Conservation (phyloP, 53 echinoderm and acorn worm species). For the Henricia sp. region DNA sequence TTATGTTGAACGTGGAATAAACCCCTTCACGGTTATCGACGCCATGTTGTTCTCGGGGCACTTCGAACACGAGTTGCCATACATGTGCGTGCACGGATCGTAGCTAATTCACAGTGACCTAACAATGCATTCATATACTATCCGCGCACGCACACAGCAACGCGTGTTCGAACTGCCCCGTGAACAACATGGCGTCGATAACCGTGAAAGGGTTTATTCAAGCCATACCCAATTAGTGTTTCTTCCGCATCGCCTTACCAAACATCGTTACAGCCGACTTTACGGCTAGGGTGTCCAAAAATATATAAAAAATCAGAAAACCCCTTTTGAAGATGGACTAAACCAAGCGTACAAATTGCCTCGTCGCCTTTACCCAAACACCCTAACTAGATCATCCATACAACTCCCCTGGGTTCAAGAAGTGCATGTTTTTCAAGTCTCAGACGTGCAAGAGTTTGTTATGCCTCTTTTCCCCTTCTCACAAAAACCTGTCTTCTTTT, state of each 20-base stretch:
- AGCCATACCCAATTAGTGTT: neutral
- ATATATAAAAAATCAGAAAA: neutral
- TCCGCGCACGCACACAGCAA: too few species aligned
- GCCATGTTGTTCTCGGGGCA: too few species aligned
- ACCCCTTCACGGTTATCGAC: too few species aligned
- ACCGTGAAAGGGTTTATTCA: too few species aligned
- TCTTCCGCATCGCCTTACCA: neutral
- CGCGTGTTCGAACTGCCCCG: too few species aligned
- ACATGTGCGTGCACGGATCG: too few species aligned
- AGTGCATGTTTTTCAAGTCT: neutral
- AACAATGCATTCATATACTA: too few species aligned
- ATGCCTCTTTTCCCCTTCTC: neutral
- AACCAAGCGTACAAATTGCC: conserved; percentile 5
- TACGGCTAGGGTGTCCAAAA: conserved; percentile 3
- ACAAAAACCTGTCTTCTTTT: conserved; percentile 14
- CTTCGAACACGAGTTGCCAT: too few species aligned
- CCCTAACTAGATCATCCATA: neutral
- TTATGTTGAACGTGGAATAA: too few species aligned
- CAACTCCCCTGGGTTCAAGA: neutral
- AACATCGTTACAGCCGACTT: neutral
- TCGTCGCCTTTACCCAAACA: conserved; percentile 16
- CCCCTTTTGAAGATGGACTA: neutral
- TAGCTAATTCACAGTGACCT: too few species aligned
- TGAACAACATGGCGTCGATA: too few species aligned
- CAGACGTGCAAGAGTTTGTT: neutral